phyloP scores from a whole-genome alignment of 37 sponge, comb jelly and placozoan genomes.

The Bolinopsis microptera region DNA sequence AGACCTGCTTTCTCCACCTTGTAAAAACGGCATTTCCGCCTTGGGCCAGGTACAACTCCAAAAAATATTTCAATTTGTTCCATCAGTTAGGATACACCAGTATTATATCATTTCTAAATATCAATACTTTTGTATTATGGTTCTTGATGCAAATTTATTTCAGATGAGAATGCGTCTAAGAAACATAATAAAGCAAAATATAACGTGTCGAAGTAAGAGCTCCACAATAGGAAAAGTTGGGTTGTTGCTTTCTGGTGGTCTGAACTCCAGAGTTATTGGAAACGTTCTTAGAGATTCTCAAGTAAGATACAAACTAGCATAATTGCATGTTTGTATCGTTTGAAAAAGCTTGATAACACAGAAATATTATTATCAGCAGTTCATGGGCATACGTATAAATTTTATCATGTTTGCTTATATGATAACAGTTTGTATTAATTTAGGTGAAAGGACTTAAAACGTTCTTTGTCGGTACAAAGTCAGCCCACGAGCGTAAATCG shows the following conservation, averaged over 20 bases:
- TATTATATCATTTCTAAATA: no score
- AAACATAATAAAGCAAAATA: conserved; percentile 32
- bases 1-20: background rate
- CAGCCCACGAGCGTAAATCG: conserved; percentile 18
- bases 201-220: background rate
- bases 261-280: conserved; percentile 46
- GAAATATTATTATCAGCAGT: no score
- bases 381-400: no score
- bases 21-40: background rate
- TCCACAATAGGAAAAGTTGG: conserved; percentile 17
- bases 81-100: no score
- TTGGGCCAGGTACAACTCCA: background rate
- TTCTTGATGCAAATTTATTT: background rate
- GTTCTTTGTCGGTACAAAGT: conserved; percentile 31
- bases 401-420: no score
- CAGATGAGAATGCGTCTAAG: conserved; percentile 29
- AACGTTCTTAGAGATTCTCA: conserved; percentile 9
- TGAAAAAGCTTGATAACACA: no score
- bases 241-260: conserved; percentile 27
- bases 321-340: no score
- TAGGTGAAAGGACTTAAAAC: conserved; percentile 32
- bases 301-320: background rate
- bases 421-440: background rate
- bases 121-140: background rate
- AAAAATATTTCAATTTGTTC: no score